Evolutionary conservation across 1,140 invertebrate genomes (phyloP).

Genomic region (Acromyrmex echinatior): DNA sequence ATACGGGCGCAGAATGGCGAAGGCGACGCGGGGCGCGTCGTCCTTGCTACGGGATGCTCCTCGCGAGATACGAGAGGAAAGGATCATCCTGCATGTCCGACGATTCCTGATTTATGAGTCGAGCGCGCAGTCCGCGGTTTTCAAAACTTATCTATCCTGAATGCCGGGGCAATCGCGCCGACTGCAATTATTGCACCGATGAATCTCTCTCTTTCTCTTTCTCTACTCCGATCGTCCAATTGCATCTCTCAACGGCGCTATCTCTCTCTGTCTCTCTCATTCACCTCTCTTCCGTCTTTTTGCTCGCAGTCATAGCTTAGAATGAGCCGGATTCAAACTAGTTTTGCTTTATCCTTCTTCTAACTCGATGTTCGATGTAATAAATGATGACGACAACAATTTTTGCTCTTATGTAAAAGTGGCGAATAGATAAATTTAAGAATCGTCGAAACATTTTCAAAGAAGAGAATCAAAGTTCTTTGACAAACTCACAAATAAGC

Average conservation of each 20-base stretch:
- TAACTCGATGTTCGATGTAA: conserved; percentile 3
- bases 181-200: conserved; percentile 68
- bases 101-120: conserved; percentile 81
- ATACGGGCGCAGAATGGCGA: conserved; percentile 53
- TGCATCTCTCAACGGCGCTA: conserved; percentile 62
- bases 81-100: conserved; percentile 69
- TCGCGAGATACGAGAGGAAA: conserved; percentile 54
- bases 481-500: background rate
- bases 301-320: conserved; percentile 15
- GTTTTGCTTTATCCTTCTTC: conserved; percentile 50
- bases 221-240: conserved; percentile 48
- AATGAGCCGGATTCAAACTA: conserved; percentile 49
- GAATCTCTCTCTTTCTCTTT: conserved; percentile 5
- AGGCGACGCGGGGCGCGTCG: conserved; percentile 19
- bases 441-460: background rate
- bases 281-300: background rate
- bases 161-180: conserved; percentile 61
- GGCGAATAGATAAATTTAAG: background rate
- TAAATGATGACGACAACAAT: conserved; percentile 10
- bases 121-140: conserved; percentile 42
- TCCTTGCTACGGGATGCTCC: conserved; percentile 23
- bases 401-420: background rate
- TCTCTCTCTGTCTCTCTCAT: background rate
- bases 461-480: background rate
- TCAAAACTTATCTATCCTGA: conserved; percentile 70